Percentiles rank a stretch among this genome's conserved stretches.
Evolutionary conservation across 2,113 vertebrate species (phyloP).

Genomic region (Coracopsis vasa): DNA sequence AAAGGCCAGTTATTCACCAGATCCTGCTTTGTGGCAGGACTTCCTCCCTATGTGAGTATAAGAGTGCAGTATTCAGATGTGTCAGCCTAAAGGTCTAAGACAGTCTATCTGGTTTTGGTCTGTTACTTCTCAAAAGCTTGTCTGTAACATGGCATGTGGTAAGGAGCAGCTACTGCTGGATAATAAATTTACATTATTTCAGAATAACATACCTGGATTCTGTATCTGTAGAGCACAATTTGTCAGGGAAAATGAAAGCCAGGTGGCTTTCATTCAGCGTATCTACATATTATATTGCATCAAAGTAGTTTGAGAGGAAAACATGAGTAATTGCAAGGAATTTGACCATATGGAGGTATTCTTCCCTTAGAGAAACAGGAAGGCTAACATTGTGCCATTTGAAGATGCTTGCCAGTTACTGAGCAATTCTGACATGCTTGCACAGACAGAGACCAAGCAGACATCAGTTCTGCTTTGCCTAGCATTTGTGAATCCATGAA

Average conservation of each 20-base stretch:
- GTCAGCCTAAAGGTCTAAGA: not conserved
- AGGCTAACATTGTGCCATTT: not conserved
- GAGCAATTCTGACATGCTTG: not conserved
- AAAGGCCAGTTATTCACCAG: not conserved
- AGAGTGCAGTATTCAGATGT: not conserved
- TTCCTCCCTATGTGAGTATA: not conserved
- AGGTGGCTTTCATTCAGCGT: not conserved
- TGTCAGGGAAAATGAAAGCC: not conserved
- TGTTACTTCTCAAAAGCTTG: not conserved
- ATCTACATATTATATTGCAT: not conserved
- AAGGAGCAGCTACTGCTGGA: not conserved
- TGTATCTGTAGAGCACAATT: not conserved
- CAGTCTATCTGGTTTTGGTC: not conserved
- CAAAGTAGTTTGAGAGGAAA: not conserved
- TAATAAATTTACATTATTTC: not conserved
- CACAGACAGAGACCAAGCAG: not conserved
- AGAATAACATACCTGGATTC: not conserved
- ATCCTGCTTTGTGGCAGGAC: conserved; percentile 6
- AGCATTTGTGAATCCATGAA: not conserved
- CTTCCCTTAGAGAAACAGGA: not conserved
- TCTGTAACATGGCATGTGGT: not conserved
- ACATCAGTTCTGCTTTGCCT: not conserved
- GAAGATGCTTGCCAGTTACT: not conserved
- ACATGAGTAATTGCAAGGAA: not conserved
- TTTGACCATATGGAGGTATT: not conserved